Percentiles rank a stretch among this genome's conserved stretches.
Evolutionary conservation across 2,113 vertebrate genomes (phyloP).

Genomic region (Phoenicopterus ruber): DNA sequence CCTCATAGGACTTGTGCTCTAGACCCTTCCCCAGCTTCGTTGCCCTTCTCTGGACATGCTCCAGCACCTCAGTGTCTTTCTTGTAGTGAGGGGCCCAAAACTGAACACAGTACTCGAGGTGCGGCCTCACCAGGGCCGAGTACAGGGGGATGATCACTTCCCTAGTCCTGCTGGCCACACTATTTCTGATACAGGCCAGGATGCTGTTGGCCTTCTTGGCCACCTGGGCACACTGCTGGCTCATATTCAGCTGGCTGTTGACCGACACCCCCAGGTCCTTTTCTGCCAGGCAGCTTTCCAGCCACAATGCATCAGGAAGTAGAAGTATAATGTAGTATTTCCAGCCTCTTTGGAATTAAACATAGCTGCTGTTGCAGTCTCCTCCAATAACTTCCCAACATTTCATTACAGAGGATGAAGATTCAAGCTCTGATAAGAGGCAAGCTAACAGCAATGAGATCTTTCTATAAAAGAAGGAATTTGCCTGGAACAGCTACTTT

Average conservation of each 20-base stretch:
- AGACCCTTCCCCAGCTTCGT: background rate
- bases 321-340: background rate
- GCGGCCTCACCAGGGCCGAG: rapidly evolving
- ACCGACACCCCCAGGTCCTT: background rate
- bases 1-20: background rate
- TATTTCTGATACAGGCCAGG: background rate
- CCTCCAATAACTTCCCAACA: background rate
- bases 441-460: background rate
- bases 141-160: background rate
- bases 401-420: background rate
- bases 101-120: background rate
- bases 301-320: background rate
- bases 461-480: background rate
- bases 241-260: rapidly evolving
- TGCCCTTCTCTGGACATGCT: background rate
- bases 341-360: background rate
- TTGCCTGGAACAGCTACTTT: background rate
- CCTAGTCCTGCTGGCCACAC: background rate
- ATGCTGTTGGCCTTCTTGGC: background rate
- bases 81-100: background rate
- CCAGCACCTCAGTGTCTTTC: too few relatives aligned
- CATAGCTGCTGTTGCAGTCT: background rate
- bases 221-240: background rate
- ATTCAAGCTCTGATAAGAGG: background rate
- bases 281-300: background rate